Conservation (phyloP, 1,140 invertebrate species). For the Zaprionus lachaisei region DNA sequence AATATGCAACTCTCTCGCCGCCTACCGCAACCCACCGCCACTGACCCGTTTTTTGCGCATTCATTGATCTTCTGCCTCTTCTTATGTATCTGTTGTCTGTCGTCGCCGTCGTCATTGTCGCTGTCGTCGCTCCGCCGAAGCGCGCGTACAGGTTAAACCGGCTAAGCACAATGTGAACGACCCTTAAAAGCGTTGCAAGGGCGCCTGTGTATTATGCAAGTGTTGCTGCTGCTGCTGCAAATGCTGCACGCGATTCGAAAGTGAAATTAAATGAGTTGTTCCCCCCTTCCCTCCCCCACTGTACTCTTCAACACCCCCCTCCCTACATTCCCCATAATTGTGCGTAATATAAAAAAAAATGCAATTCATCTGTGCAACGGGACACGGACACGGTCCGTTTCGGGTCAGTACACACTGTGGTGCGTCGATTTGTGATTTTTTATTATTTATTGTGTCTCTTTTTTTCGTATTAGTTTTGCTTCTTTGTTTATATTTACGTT, state of each 20-base stretch:
- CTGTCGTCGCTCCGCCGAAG: neutral
- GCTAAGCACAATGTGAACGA: slow-evolving; percentile 62
- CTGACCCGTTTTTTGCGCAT: slow-evolving; percentile 56
- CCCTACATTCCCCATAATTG: neutral
- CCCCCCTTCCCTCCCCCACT: neutral
- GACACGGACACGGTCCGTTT: slow-evolving; percentile 17
- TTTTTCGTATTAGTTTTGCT: slow-evolving; percentile 50
- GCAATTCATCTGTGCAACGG: slow-evolving; percentile 19
- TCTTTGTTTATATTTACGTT: slow-evolving; percentile 82
- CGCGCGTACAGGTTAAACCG: slow-evolving; percentile 55
- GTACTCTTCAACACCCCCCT: neutral
- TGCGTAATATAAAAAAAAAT: slow-evolving; percentile 18
- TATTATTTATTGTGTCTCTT: slow-evolving; percentile 47
- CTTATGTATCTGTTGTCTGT: slow-evolving; percentile 67
- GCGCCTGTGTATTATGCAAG: slow-evolving; percentile 44
- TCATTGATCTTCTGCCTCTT: slow-evolving; percentile 68
- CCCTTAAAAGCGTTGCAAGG: slow-evolving; percentile 43
- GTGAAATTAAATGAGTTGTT: slow-evolving; percentile 28
- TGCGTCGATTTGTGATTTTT: slow-evolving; percentile 13
- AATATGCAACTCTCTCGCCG: slow-evolving; percentile 31
- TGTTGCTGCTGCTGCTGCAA: slow-evolving; percentile 18
- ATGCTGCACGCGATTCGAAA: slow-evolving; percentile 22
- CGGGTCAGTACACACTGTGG: slow-evolving; percentile 38
- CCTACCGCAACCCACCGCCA: slow-evolving; percentile 49
- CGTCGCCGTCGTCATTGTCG: neutral